A percentile compares a stretch with the other conserved stretches of the same genome.
Conservation (phyloP, 2,797 vertebrate species). For the Acanthurus leucopareius region DNA sequence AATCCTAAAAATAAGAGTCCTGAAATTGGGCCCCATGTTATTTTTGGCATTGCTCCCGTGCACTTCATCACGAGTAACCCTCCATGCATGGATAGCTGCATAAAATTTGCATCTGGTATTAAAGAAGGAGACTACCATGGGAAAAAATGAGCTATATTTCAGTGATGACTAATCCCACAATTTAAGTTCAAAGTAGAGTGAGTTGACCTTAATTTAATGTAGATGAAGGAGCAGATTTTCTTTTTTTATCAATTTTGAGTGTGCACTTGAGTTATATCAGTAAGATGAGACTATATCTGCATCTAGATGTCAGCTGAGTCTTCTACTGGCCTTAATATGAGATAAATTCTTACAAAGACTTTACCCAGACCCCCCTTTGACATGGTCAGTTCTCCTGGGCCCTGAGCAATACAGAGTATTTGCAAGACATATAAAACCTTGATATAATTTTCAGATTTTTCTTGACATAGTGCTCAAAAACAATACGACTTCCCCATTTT, state of each 20-base stretch:
- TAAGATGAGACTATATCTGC: conserved; percentile 5
- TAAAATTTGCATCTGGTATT: conserved; percentile 65
- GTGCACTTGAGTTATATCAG: conserved; percentile 13
- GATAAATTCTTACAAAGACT: background rate
- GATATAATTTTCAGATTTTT: no score
- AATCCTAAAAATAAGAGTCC: conserved; percentile 38
- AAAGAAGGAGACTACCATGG: conserved; percentile 28
- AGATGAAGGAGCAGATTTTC: conserved; percentile 24
- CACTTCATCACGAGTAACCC: conserved; percentile 53
- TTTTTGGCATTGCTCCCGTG: conserved; percentile 59
- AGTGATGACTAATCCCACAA: conserved; percentile 41
- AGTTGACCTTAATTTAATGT: conserved; percentile 51
- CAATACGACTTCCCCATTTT: no score
- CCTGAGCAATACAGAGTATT: no score
- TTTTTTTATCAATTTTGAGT: conserved; percentile 26
- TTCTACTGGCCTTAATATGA: background rate
- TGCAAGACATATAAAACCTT: no score
- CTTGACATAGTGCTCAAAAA: no score
- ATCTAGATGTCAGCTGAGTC: background rate
- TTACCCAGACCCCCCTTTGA: background rate
- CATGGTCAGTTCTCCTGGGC: no score
- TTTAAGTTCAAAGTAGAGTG: conserved; percentile 42
- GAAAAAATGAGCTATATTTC: conserved; percentile 48
- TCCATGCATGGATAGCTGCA: conserved; percentile 56
- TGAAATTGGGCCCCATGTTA: conserved; percentile 55